Evolutionary conservation across 2,113 vertebrate genomes (phyloP).

Genomic region (Bos javanicus): DNA sequence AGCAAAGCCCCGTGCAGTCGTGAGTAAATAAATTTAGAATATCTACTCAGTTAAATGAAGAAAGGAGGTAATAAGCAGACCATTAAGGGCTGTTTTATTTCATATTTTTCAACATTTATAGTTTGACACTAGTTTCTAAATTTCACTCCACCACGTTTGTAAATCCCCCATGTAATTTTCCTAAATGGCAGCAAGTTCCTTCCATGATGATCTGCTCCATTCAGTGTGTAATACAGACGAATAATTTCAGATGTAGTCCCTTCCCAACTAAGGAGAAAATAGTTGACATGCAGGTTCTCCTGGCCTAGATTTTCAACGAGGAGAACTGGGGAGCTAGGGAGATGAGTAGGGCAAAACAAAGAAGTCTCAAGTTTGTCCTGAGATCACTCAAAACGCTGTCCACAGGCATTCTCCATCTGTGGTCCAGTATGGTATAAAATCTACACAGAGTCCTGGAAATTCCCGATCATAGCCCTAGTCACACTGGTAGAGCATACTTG

Average conservation of each 20-base stretch:
- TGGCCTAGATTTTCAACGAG: background rate
- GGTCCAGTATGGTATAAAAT: background rate
- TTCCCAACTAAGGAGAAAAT: background rate
- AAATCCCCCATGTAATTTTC: background rate
- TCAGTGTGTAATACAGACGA: no score
- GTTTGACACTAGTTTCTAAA: background rate
- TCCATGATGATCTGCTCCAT: background rate
- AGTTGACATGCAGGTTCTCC: background rate
- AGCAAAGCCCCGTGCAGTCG: background rate
- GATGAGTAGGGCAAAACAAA: background rate
- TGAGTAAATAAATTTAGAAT: background rate
- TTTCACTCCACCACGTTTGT: background rate
- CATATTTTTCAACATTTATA: background rate
- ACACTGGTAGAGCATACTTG: no score
- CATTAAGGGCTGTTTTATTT: background rate
- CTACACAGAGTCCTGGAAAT: background rate
- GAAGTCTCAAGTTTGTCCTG: background rate
- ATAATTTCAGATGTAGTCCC: background rate
- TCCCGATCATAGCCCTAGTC: background rate
- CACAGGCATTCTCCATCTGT: background rate
- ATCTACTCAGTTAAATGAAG: background rate
- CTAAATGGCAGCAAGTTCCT: background rate
- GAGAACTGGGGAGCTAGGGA: background rate
- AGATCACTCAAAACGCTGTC: background rate
- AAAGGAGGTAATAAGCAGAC: background rate